A percentile compares a stretch with the other conserved stretches of the same genome.
Evolutionary conservation across 2,888 invertebrate species (phyloP).

Genomic region (Eustalomyia histrio): DNA sequence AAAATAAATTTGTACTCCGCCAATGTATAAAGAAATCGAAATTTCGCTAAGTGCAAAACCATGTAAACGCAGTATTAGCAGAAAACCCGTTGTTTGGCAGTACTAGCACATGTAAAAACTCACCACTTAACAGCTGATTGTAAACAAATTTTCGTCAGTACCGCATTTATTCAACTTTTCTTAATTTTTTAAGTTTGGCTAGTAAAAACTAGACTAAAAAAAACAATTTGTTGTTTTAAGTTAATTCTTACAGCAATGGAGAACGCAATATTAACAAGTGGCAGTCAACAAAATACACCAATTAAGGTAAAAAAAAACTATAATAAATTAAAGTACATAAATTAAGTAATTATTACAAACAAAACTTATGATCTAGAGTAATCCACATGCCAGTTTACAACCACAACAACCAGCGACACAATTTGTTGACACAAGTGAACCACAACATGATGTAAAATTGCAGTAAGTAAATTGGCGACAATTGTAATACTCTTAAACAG

Average conservation of each 20-base stretch:
- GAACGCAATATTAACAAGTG: neutral
- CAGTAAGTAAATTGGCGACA: conserved; percentile 80
- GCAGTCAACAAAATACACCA: conserved; percentile 8
- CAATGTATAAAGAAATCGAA: no score
- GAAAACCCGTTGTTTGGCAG: no score
- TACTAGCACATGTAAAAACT: neutral
- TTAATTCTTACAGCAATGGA: conserved; percentile 41
- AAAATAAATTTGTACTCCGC: no score
- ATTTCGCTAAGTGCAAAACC: no score
- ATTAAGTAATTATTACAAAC: no score
- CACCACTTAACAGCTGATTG: neutral
- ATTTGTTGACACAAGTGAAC: conserved; percentile 82
- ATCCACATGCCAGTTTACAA: conserved; percentile 73
- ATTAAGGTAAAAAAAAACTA: conserved; percentile 26
- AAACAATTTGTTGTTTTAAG: neutral
- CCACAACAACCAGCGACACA: conserved; percentile 81
- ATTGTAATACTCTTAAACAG: no score
- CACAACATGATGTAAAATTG: conserved; percentile 82
- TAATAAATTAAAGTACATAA: neutral
- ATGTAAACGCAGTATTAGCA: no score
- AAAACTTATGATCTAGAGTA: conserved; percentile 54
- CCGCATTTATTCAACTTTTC: neutral
- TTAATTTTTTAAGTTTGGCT: neutral
- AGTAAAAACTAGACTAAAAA: neutral
- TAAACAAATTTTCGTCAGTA: conserved; percentile 5